Conservation (phyloP, 2,888 invertebrate genomes). For the Agrochola circellaris region DNA sequence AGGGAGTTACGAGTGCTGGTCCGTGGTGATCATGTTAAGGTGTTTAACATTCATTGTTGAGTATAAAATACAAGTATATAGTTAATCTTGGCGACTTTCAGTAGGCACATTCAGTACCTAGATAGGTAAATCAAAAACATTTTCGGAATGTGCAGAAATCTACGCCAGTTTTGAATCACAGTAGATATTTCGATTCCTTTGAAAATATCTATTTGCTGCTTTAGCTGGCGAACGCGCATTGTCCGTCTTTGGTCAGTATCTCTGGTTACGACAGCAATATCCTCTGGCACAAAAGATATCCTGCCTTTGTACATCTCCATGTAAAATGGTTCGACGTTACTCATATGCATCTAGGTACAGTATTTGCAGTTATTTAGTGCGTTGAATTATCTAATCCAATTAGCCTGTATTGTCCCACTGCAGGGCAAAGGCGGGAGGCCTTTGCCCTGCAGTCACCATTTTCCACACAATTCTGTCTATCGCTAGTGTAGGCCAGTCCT, state of each 20-base stretch:
- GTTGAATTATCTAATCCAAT: not conserved
- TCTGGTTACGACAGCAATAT: not conserved
- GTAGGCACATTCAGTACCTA: not conserved
- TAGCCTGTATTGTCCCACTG: no score
- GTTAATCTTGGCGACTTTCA: not conserved
- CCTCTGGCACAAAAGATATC: slow-evolving; percentile 1
- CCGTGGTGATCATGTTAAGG: no score
- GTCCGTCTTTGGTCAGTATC: not conserved
- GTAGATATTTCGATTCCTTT: not conserved
- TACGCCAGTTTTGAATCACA: not conserved
- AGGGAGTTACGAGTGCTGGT: not conserved
- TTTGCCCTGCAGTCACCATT: no score
- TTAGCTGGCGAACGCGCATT: not conserved
- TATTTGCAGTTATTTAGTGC: not conserved
- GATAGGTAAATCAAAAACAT: no score
- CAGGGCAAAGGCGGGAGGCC: no score
- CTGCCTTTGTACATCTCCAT: not conserved
- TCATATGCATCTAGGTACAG: not conserved
- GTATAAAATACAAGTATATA: no score
- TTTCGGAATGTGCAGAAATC: not conserved
- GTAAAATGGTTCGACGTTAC: not conserved
- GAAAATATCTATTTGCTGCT: not conserved
- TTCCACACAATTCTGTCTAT: no score
- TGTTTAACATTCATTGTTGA: not conserved
- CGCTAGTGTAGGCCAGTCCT: no score